Conservation (phyloP, 2,113 vertebrate genomes). For the Myotis lucifugus region DNA sequence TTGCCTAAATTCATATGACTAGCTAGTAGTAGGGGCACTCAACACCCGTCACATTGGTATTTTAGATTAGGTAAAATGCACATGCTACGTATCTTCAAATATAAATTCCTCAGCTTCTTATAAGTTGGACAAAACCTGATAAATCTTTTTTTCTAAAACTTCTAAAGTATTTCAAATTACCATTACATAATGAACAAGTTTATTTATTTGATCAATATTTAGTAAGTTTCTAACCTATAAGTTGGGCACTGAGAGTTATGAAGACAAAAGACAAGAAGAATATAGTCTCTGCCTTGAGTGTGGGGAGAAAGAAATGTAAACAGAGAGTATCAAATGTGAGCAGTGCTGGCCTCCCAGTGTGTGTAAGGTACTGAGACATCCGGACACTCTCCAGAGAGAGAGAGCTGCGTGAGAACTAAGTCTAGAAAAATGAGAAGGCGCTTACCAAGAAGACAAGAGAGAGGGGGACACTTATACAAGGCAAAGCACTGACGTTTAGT, state of each 20-base stretch:
- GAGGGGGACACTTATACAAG: not conserved
- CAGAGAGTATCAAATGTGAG: not conserved
- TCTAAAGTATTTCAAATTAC: slow-evolving; percentile 20
- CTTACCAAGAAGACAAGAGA: not conserved
- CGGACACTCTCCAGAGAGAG: not conserved
- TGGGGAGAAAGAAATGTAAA: not conserved
- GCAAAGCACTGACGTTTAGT: not conserved
- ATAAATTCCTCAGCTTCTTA: not conserved
- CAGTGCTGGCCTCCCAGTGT: not conserved
- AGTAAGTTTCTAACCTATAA: not conserved
- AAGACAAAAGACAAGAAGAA: slow-evolving; percentile 10
- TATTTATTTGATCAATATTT: not conserved
- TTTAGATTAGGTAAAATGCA: slow-evolving; percentile 7
- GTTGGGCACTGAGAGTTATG: not conserved
- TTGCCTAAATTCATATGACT: slow-evolving; percentile 2
- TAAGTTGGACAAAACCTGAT: not conserved
- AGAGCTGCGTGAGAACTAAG: not conserved
- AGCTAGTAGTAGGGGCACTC: not conserved
- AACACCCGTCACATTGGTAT: not conserved
- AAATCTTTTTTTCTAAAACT: not conserved
- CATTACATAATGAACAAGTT: not conserved
- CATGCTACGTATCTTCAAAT: not conserved
- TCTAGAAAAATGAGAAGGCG: not conserved
- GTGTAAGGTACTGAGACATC: not conserved
- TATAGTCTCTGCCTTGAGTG: not conserved